phyloP scores from a whole-genome alignment of 2,888 invertebrate species.

The Amaurobius ferox region DNA sequence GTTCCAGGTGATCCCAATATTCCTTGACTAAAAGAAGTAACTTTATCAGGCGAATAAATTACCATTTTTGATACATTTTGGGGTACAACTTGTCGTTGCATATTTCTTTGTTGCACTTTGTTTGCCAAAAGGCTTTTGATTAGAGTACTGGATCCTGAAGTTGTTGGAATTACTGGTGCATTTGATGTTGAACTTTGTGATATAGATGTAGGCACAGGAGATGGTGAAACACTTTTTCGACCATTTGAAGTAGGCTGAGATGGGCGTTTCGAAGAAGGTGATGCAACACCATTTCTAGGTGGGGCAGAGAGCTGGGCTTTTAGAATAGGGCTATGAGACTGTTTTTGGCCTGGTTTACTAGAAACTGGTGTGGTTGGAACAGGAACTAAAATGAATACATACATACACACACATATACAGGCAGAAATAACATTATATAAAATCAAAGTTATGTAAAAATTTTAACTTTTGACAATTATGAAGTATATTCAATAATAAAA shows the following conservation, averaged over 20 bases:
- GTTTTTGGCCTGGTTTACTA: constrained; percentile 51
- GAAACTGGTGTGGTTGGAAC: constrained; percentile 35
- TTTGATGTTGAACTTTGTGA: constrained; percentile 74
- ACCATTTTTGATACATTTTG: constrained; percentile 66
- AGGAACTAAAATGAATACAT: background rate
- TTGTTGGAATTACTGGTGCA: constrained; percentile 76
- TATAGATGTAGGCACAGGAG: constrained; percentile 53
- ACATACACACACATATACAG: too few species aligned
- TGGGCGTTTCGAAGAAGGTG: constrained; percentile 47
- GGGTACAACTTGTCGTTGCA: constrained; percentile 62
- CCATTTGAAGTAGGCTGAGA: constrained; percentile 24
- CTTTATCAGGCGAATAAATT: constrained; percentile 59
- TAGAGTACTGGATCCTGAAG: constrained; percentile 85
- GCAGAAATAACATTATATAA: too few species aligned
- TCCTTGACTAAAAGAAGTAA: constrained; percentile 34
- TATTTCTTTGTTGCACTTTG: constrained; percentile 83
- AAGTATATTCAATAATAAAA: too few species aligned
- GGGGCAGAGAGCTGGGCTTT: constrained; percentile 89
- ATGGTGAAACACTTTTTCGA: constrained; percentile 43
- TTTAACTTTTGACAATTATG: too few species aligned
- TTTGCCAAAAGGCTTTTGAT: constrained; percentile 96
- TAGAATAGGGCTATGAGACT: constrained; percentile 80
- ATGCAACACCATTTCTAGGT: constrained; percentile 70
- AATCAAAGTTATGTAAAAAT: too few species aligned
- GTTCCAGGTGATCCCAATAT: constrained; percentile 32